Evolutionary conservation across 2,113 vertebrate genomes (phyloP).

Genomic region (Alligator sinensis): DNA sequence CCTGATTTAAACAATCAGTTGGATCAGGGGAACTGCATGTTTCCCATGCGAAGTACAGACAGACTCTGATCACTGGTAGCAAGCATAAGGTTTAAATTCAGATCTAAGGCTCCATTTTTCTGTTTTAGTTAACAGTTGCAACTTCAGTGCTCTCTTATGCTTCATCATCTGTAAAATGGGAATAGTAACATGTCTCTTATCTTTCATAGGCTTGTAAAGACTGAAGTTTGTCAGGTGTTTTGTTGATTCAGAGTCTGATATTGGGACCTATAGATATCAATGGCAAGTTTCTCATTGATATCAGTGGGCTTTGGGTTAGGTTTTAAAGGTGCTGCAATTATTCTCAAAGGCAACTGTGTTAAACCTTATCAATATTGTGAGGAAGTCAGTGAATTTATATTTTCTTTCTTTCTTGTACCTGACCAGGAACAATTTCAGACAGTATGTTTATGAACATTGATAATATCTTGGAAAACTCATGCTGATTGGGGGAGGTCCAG

Average conservation of each 20-base stretch:
- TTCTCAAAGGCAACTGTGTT: not conserved
- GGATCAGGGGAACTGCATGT: not conserved
- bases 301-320: not conserved
- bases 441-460: not conserved
- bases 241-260: not conserved
- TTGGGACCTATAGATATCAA: not conserved
- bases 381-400: not conserved
- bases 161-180: not conserved
- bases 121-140: not conserved
- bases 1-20: not conserved
- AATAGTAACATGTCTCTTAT: not conserved
- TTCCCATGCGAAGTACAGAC: slow-evolving; percentile 1
- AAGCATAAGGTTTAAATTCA: slow-evolving; percentile 11
- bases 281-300: not conserved
- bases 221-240: not conserved
- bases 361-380: not conserved
- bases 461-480: too few species aligned
- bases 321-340: not conserved
- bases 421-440: not conserved
- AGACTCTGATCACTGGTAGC: not conserved
- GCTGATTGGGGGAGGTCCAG: too few species aligned
- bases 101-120: not conserved
- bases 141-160: not conserved
- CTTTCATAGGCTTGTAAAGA: not conserved
- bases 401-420: rapidly evolving